Conservation (phyloP, 2,113 vertebrate genomes). For the Sakesphorus luctuosus region DNA sequence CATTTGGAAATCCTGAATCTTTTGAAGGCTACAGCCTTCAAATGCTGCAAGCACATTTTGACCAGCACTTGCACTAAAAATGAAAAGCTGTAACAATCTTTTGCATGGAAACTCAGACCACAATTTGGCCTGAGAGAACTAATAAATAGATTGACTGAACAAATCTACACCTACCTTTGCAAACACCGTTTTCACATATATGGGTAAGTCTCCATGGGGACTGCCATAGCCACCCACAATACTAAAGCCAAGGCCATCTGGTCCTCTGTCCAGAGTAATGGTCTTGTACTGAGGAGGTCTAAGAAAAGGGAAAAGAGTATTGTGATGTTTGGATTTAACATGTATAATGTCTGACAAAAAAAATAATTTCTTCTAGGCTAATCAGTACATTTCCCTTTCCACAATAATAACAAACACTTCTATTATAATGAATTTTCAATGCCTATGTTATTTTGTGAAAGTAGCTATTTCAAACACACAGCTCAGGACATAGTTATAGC, state of each 20-base stretch:
- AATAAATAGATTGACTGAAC: background rate
- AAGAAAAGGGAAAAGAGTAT: background rate
- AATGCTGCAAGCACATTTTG: slow-evolving; percentile 28
- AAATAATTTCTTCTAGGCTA: background rate
- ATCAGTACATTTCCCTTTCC: background rate
- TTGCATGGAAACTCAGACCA: slow-evolving; percentile 25
- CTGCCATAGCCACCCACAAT: slow-evolving; percentile 96
- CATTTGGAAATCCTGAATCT: background rate
- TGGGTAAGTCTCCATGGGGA: slow-evolving; percentile 95
- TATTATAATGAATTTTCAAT: background rate
- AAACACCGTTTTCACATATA: slow-evolving; percentile 97
- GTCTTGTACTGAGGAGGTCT: slow-evolving; percentile 95
- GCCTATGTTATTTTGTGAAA: background rate
- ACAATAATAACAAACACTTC: background rate
- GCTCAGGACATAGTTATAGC: background rate
- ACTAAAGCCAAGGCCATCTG: slow-evolving; percentile 95
- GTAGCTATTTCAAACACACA: background rate
- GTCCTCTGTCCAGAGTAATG: slow-evolving; percentile 90
- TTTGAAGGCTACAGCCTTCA: background rate
- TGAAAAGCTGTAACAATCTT: background rate
- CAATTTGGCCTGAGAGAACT: slow-evolving; percentile 35
- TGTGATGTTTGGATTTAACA: background rate
- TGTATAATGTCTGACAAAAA: background rate
- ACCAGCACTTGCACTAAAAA: background rate
- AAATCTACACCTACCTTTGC: slow-evolving; percentile 83